Percentiles rank a stretch among this genome's conserved stretches.
These are phyloP conservation scores for Heterodera schachtii DNA, from an alignment of 1,140 invertebrate genomes.

Conservation along the genomic window DNA sequence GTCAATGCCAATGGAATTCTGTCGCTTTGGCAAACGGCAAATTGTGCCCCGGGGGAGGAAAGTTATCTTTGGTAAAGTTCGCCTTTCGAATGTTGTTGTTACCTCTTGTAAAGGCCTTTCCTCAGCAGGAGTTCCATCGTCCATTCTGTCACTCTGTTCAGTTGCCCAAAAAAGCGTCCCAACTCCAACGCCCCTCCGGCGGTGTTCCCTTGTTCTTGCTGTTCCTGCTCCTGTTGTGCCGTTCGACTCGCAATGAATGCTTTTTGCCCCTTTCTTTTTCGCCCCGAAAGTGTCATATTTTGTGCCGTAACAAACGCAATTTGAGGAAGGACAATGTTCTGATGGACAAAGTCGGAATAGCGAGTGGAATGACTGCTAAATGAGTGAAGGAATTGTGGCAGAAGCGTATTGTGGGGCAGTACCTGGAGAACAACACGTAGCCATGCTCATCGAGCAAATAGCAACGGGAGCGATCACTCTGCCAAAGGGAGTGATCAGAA, in stretches of 20 bases:
- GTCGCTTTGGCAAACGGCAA: too few relatives aligned
- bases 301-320: neutral
- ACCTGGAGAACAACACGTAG: conserved; percentile 59
- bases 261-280: neutral
- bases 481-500: too few relatives aligned
- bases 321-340: conserved; percentile 28
- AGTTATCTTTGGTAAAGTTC: too few relatives aligned
- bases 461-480: conserved; percentile 57
- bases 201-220: neutral
- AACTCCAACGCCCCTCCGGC: conserved; percentile 40
- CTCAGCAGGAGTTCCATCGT: conserved; percentile 61
- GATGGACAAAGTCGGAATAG: conserved; percentile 47
- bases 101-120: conserved; percentile 61
- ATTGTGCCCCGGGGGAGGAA: too few relatives aligned
- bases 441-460: conserved; percentile 62
- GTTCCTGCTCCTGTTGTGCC: conserved; percentile 31
- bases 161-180: conserved; percentile 59
- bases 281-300: neutral
- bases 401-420: too few relatives aligned
- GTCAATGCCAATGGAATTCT: too few relatives aligned
- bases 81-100: too few relatives aligned
- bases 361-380: conserved; percentile 48
- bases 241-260: conserved; percentile 10
- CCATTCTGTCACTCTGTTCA: conserved; percentile 62
- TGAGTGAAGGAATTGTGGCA: neutral